A percentile compares a stretch with the other conserved stretches of the same genome.
Evolutionary conservation across 2,888 invertebrate genomes (phyloP).

Genomic region (Scaptomyza polygonia): DNA sequence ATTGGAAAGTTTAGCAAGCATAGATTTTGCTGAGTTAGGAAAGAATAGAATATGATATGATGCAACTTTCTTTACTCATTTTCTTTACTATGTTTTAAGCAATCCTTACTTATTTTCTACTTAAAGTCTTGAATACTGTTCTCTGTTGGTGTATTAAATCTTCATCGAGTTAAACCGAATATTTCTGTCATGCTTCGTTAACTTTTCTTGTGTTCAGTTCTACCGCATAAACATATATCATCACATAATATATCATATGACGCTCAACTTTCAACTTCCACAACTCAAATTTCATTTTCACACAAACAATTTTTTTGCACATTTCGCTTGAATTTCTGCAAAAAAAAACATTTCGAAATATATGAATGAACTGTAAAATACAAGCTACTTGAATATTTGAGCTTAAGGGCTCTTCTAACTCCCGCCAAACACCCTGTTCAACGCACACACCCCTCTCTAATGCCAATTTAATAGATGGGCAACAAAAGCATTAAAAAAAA

Average conservation of each 20-base stretch:
- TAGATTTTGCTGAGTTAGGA: too few relatives aligned
- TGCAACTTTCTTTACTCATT: too few relatives aligned
- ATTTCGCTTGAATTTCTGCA: constrained; percentile 32
- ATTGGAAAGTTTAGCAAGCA: too few relatives aligned
- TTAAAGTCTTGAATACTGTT: too few relatives aligned
- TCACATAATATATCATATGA: background rate
- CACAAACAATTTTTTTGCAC: constrained; percentile 13
- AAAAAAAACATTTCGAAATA: constrained; percentile 14
- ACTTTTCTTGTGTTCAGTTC: constrained; percentile 8
- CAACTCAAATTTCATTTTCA: constrained; percentile 43
- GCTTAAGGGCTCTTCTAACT: background rate
- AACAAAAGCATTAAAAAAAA: constrained; percentile 34
- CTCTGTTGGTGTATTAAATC: constrained; percentile 38
- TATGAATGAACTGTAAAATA: constrained; percentile 9
- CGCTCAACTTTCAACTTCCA: background rate
- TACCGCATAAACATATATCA: constrained; percentile 41
- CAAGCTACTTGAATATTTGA: constrained; percentile 23
- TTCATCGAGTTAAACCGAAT: background rate
- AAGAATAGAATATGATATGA: too few relatives aligned
- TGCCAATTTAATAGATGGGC: constrained; percentile 81
- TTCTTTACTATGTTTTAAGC: too few relatives aligned
- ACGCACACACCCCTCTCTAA: constrained; percentile 60
- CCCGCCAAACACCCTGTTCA: background rate
- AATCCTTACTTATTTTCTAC: too few relatives aligned
- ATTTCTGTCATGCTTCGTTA: background rate